A percentile compares a stretch with the other conserved stretches of the same genome.
These are phyloP conservation scores for Hyposoter didymator DNA, from an alignment of 2,888 invertebrate species.

Conservation along the genomic window DNA sequence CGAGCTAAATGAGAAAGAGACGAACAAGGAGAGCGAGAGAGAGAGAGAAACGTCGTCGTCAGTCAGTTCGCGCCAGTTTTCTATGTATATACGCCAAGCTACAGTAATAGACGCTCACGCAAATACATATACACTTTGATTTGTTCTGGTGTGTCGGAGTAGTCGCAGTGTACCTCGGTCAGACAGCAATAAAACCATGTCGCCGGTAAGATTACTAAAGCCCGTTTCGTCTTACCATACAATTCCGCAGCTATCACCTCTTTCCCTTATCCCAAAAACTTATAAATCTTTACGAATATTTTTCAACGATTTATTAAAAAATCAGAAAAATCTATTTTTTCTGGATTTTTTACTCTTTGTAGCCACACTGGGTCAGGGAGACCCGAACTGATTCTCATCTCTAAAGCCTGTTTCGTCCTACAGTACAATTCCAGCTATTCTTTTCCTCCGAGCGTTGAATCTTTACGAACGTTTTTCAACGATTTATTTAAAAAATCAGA, in stretches of 20 bases:
- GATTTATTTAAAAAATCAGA: not conserved
- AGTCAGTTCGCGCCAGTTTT: constrained; percentile 19
- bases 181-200: constrained; percentile 48
- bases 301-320: not conserved
- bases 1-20: constrained; percentile 25
- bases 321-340: not conserved
- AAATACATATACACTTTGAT: not conserved
- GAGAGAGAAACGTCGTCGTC: not conserved
- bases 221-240: constrained; percentile 29
- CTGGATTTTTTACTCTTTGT: not conserved
- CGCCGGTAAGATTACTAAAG: constrained; percentile 26
- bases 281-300: not conserved
- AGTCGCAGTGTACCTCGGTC: constrained; percentile 47
- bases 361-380: not conserved
- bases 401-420: not conserved
- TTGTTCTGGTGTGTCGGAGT: constrained; percentile 29
- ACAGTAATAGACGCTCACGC: constrained; percentile 16
- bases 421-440: constrained; percentile 8
- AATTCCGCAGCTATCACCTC: constrained; percentile 9
- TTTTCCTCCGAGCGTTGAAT: not conserved
- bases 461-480: not conserved
- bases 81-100: not conserved
- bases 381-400: no score
- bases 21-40: not conserved
- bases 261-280: constrained; percentile 1